Evolutionary conservation across 1,140 invertebrate genomes (phyloP).

Genomic region (Drosophila kohkoa): DNA sequence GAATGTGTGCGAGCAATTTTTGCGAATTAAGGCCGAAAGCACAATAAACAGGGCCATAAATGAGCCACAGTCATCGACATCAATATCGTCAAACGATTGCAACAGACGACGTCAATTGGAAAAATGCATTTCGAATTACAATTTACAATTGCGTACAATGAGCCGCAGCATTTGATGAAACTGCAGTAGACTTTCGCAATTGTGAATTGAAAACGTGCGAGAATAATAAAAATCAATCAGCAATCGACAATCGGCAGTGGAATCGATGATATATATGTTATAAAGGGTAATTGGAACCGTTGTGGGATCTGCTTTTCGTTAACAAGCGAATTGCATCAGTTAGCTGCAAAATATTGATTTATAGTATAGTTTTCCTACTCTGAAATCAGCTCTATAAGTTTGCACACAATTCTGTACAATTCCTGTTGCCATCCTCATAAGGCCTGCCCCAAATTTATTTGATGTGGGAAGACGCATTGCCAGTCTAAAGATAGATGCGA

Average conservation of each 20-base stretch:
- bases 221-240: constrained; percentile 33
- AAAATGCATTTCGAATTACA: constrained; percentile 32
- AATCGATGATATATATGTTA: constrained; percentile 20
- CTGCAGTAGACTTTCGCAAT: constrained; percentile 13
- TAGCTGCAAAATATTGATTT: neutral
- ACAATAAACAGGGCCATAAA: constrained; percentile 13
- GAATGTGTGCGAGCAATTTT: neutral
- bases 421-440: neutral
- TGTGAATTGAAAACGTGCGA: constrained; percentile 42
- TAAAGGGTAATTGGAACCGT: constrained; percentile 19
- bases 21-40: constrained; percentile 23
- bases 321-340: constrained; percentile 9
- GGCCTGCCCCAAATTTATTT: neutral
- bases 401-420: neutral
- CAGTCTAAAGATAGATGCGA: constrained; percentile 20
- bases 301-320: constrained; percentile 14
- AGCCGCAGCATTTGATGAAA: constrained; percentile 7
- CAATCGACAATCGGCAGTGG: neutral
- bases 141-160: constrained; percentile 6
- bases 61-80: constrained; percentile 1
- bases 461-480: constrained; percentile 26
- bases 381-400: constrained; percentile 1
- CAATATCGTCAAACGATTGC: neutral
- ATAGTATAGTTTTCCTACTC: neutral
- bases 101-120: constrained; percentile 37